Base-by-base conservation (phyloP, 2,113 vertebrate genomes). In the Gallinago undulata region DNA sequence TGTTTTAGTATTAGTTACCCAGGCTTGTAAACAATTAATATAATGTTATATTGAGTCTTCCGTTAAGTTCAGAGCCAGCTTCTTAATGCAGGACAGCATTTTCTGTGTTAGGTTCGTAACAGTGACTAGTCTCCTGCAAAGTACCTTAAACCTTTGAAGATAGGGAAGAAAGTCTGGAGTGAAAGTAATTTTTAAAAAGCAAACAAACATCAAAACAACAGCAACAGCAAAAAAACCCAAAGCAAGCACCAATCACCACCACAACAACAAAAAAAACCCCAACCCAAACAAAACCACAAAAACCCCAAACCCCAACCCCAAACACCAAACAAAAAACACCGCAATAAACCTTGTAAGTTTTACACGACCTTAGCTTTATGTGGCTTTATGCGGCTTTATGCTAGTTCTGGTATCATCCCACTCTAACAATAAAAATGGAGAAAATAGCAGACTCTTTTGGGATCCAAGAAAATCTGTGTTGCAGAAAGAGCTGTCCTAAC, bases 261-360 rank as follows among this genome's bases (percentile, higher is more conserved):
- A 22, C 19, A 33, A 12, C 13, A 30, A 63, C 28, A 43, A 50
- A 33, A 41, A 7, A 33, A 57, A n/a, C 4, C 10, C 41, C 21
- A 59, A 37, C 3, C 10, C 27, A n/a, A 28, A 33, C 30, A 56
- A 56, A 56, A 17, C 6, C 3, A 47, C 35, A 57, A 64, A 66
- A 56, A 6, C 7, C 47, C 19, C 28, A 28, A 17, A 19, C 17
- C 21, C 33, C 48, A 50, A 6, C 3, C 15, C 15, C 33, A 43
- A 30, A 43, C 17, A 13, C 56, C 35, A 37, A 62, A 13, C 9
- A 41, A 47, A 25, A 64, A 47, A 13, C 17, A 14, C 19, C 15
- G 9, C 25, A 9, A 59, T 66, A 35, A 5, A 1, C 0, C 2
- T 8, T 0, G 0, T 43, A 18, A 45, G 10, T 73, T 81, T 73